Percentiles rank a stretch among this genome's conserved stretches.
Evolutionary conservation across 2,797 vertebrate species (phyloP).

Genomic region (Xyrichtys novacula): DNA sequence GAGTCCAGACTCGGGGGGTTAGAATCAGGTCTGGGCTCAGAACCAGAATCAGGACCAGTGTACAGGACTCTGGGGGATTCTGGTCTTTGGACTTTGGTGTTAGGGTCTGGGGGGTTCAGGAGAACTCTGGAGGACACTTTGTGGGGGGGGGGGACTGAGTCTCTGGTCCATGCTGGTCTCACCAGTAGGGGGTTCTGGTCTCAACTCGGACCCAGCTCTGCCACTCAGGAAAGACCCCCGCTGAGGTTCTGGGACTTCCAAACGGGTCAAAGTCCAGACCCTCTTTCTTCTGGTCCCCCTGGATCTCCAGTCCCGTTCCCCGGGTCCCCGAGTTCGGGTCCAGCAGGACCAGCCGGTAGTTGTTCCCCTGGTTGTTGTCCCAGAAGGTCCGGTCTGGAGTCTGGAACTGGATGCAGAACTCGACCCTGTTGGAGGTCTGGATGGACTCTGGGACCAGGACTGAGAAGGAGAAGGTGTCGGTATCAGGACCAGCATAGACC

Average conservation of each 20-base stretch:
- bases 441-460: conserved; percentile 83
- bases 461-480: conserved; percentile 91
- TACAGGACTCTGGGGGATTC: neutral
- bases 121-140: too few relatives aligned
- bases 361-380: conserved; percentile 93
- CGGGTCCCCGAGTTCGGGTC: conserved; percentile 79
- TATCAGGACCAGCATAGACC: conserved; percentile 88
- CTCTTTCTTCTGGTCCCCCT: conserved; percentile 2
- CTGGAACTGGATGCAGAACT: conserved; percentile 92
- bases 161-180: conserved; percentile 50
- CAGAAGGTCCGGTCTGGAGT: conserved; percentile 86
- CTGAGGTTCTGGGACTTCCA: conserved; percentile 89
- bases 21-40: too few relatives aligned
- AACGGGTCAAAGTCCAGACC: conserved; percentile 86
- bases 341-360: conserved; percentile 85
- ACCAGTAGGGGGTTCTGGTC: conserved; percentile 89
- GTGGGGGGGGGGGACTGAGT: too few relatives aligned
- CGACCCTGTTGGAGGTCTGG: conserved; percentile 81
- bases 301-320: conserved; percentile 63
- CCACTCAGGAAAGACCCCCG: conserved; percentile 90
- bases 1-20: too few relatives aligned
- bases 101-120: too few relatives aligned
- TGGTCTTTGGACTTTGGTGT: neutral
- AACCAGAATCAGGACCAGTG: too few relatives aligned
- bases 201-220: conserved; percentile 88